Evolutionary conservation across 2,797 vertebrate species (phyloP).

Genomic region (Dromococcyx pavoninus): DNA sequence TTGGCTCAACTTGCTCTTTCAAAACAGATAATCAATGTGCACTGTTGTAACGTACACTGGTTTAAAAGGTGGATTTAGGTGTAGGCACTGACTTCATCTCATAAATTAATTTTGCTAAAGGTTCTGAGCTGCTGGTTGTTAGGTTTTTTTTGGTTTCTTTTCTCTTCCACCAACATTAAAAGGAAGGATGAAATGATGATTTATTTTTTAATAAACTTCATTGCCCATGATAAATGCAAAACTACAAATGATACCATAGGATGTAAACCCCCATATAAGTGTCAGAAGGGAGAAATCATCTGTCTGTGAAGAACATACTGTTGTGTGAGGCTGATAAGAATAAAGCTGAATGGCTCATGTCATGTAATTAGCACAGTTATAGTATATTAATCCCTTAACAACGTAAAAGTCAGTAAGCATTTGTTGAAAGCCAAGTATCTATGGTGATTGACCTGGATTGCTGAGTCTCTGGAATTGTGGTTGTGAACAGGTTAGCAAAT

Average conservation of each 20-base stretch:
- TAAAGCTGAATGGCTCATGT: neutral
- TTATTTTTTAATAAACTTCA: neutral
- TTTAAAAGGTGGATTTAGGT: neutral
- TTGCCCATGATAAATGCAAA: neutral
- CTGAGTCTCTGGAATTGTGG: neutral
- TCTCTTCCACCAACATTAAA: neutral
- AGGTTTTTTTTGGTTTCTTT: neutral
- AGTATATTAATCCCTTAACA: neutral
- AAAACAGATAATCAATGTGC: neutral
- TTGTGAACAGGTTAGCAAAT: neutral
- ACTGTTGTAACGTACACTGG: neutral
- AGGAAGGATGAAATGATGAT: neutral
- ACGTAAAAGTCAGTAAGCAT: neutral
- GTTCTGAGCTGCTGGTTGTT: neutral
- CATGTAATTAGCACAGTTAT: neutral
- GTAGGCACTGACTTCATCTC: neutral
- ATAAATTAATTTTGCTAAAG: neutral
- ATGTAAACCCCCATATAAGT: neutral
- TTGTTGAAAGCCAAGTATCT: neutral
- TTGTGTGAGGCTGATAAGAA: neutral
- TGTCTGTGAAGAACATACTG: neutral
- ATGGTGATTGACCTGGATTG: neutral
- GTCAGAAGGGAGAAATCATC: neutral
- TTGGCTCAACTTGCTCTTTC: neutral
- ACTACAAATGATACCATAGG: neutral